Evolutionary conservation across 2,113 vertebrate species (phyloP), one percentile per base, ranked within the genome.

Genomic region (Lycocorax pyrrhopterus): DNA sequence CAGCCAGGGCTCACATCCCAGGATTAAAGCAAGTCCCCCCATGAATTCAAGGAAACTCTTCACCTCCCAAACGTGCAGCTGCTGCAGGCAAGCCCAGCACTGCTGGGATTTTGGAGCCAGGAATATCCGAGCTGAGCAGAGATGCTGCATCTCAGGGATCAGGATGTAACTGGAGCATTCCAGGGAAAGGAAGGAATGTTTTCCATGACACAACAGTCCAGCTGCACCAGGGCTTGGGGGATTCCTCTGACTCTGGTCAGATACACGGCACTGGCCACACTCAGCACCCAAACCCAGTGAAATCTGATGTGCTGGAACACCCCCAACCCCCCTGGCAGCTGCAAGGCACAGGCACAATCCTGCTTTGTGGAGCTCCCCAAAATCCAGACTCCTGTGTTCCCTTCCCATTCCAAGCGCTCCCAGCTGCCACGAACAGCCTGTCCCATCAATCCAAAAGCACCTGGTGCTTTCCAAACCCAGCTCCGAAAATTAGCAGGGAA

Each of bases 41-140:
- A 47, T 25, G 80, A 89, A 77, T 68, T 10, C 23, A 35, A 84
- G 94, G 95, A 92, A 89, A 77, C 77, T 19, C 58, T 91, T 80
- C 35, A 16, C 52, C 76, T 33, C 81, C 37, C 72, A 19, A 9
- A 16, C 1, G 6, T 11, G 66, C 84, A 75, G 95, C 91, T 67
- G 95, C 91, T 91, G 86, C 63, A 37, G 20, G 46, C 60, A 46
- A 39, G 20, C 59, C 33, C 23, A 32, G 81, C 15, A 1, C 35
- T 58, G 76, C 67, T 25, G 8, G 20, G 18, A 32, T 33, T 83
- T 19, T 10, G 29, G 21, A 29, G 83, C 29, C 39, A 7, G 29
- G 2, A 55, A 30, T 4, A 23, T 9, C 39, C 4, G 13, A 91
- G 77, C 77, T 13, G 49, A 68, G 59, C 19, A 10, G 15, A 47